Base-by-base conservation (phyloP, 1,140 invertebrate species). In the Whitmania pigra region DNA sequence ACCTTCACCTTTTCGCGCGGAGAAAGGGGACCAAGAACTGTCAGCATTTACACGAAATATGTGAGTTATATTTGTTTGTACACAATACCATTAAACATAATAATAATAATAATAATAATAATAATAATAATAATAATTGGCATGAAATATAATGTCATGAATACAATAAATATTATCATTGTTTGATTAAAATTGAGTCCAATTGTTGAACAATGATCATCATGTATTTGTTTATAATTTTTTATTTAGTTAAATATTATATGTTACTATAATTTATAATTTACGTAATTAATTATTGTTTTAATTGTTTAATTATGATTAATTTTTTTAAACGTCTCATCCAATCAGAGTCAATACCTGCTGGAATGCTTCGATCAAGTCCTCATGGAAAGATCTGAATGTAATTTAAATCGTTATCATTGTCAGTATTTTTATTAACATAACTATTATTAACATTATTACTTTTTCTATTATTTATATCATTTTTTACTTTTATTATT, bases 301-400 rank as follows among this genome's bases (percentile, higher is more conserved):
- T 49, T 49, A 49, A 49, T 49, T 7, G 15, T 36, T 36, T 49
- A 17, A 49, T 11, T 49, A 7, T 3, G 2, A 11, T 49, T 49
- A 49, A 49, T 49, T 49, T 11, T 4, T 17, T 15, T 49, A 11
- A 49, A 3, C 13, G 15, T 49, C 13, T 17, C 43, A 49, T 49
- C 43, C 43, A 49, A 49, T 13, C 57, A 63, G 57, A 63, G 57
- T 63, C 57, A 31, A 25, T 63, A 63, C 15, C 57, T 63, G 22
- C 22, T 22, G 57, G 57, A 63, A 18, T 63, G 57, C 29, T 63
- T 63, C 18, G 57, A 63, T 63, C 22, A 20, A 63, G 57, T 63
- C 22, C 29, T 63, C 29, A 3, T 25, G 29, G 57, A 63, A 31
- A 63, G 57, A 31, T 25, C 57, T 25, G 2, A 25, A 7, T 18